A percentile compares a stretch with the other conserved stretches of the same genome.
phyloP scores from a whole-genome alignment of 2,888 invertebrate genomes.

The Miltochrista miniata region DNA sequence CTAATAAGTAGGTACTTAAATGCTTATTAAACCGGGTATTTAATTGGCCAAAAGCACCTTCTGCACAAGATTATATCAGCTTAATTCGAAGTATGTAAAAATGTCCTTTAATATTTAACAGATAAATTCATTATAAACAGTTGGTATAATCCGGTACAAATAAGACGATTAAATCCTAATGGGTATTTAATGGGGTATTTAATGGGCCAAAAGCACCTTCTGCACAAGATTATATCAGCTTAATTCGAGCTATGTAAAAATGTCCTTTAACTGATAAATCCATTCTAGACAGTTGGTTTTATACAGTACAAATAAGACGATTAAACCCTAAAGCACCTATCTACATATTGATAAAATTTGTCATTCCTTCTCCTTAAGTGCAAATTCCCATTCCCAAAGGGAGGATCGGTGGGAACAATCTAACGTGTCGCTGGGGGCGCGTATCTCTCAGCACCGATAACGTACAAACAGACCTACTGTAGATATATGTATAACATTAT shows the following conservation, averaged over 20 bases:
- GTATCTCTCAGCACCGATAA: slow-evolving; percentile 14
- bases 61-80: too few relatives aligned
- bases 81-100: too few relatives aligned
- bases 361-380: slow-evolving; percentile 23
- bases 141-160: neutral
- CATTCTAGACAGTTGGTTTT: neutral
- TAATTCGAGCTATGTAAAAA: too few relatives aligned
- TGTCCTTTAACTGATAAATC: neutral
- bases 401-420: slow-evolving; percentile 32
- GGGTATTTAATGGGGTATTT: too few relatives aligned
- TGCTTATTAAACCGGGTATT: too few relatives aligned
- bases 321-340: too few relatives aligned
- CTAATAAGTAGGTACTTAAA: too few relatives aligned
- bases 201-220: too few relatives aligned
- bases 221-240: too few relatives aligned
- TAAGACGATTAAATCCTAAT: neutral
- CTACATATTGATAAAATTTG: neutral
- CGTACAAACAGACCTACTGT: neutral
- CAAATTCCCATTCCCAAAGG: slow-evolving; percentile 20
- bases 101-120: too few relatives aligned
- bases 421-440: slow-evolving; percentile 27
- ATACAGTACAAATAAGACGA: neutral
- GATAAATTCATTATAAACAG: neutral
- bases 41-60: too few relatives aligned
- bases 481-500: neutral